Base-by-base conservation (phyloP, 2,888 invertebrate genomes). In the Hartigia nigra region DNA sequence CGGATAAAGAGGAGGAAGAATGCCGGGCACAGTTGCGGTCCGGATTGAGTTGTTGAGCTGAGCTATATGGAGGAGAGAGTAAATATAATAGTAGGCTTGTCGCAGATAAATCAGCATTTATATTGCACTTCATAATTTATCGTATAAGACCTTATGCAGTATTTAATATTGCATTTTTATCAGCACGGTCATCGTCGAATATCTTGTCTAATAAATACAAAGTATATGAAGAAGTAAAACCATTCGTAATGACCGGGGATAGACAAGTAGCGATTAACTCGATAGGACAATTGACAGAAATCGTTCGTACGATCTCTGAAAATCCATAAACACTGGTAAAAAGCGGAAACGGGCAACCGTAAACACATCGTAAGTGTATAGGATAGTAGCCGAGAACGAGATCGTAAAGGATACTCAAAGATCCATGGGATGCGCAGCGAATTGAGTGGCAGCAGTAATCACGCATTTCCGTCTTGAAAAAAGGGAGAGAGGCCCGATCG, bases 21-120 rank as follows among this genome's bases (percentile, higher is more conserved):
- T 12, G 55, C 23, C 55, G 23, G 55, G 23, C 55, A 23, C 55
- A 23, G 55, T 55, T 55, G 55, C 2, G 55, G 14, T 23, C 23
- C 55, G 55, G 1, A 55, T 55, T 55, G 55, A 55, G 55, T 23
- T 5, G 55, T 9, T 72, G 72, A 31, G 31, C 72, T 72, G 31
- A 23, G 32, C 31, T 72, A 31, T 72, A 31, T 72, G 9, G 31
- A 34, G 72, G 31, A 31, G 23, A 75, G 37, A 32, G 12, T 11
- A 5, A 75, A 75, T 14, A 35, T 1, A 75, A 75, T 14, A 35
- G 75, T 75, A 14, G 72, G 72, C 72, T 23, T 31, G 31, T 79
- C 79, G 82, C 84, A 86, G 86, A 87, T 88, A 88, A 87, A 88
- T 88, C 89, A 87, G 88, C 89, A 88, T 88, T 89, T 89, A 89